Conservation (phyloP, 2,888 invertebrate species). For the Leptinotarsa peninsularis region DNA sequence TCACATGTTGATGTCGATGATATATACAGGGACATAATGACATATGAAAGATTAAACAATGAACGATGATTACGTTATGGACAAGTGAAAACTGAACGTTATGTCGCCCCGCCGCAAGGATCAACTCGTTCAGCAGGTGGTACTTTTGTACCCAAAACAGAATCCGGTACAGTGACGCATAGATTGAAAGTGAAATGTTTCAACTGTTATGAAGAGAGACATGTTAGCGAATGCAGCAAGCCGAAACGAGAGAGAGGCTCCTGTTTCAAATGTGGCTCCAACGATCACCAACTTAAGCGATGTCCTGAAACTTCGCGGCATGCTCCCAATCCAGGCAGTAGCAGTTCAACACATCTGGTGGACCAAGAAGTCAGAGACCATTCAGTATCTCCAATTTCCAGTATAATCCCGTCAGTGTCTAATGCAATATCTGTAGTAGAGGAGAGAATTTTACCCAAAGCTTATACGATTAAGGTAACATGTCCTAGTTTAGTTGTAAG, state of each 20-base stretch:
- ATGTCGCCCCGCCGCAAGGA: too few species aligned
- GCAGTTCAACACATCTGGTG: not conserved
- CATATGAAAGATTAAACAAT: not conserved
- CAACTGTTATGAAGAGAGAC: conserved; percentile 21
- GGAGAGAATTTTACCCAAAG: not conserved
- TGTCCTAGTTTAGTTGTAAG: not conserved
- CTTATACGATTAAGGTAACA: not conserved
- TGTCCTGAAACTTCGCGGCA: conserved; percentile 15
- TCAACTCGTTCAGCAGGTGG: not conserved
- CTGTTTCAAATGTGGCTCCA: conserved; percentile 23
- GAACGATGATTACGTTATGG: conserved; percentile 3
- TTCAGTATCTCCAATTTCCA: not conserved
- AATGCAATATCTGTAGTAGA: not conserved
- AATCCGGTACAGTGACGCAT: not conserved
- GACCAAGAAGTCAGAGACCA: not conserved
- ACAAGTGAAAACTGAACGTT: not conserved
- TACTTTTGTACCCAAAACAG: not conserved
- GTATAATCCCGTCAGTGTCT: not conserved
- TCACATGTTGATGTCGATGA: conserved; percentile 21
- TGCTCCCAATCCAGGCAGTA: not conserved
- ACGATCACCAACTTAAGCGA: not conserved
- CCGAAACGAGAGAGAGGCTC: conserved; percentile 8
- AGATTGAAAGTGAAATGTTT: conserved; percentile 10
- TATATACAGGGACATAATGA: conserved; percentile 11
- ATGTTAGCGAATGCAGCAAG: conserved; percentile 18